Evolutionary conservation across 30 jellyfish, hydroid and myxozoan species (phyloP).

Genomic region (Aurelia sp.): DNA sequence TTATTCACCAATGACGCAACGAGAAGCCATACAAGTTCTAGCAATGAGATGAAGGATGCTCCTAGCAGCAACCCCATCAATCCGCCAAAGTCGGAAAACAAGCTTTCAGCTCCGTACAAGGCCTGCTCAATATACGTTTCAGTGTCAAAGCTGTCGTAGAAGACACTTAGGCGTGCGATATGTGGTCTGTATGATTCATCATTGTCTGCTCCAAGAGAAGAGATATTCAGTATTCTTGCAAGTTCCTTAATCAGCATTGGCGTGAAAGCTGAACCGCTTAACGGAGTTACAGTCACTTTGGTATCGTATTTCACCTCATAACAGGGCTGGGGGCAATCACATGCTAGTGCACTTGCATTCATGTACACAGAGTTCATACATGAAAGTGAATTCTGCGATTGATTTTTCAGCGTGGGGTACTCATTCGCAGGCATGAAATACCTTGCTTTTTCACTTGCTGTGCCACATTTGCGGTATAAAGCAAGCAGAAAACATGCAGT

Average conservation of each 20-base stretch:
- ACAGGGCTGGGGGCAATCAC: slow-evolving; percentile 54
- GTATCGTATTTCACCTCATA: slow-evolving; percentile 16
- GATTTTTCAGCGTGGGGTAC: background rate
- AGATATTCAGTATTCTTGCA: slow-evolving; percentile 10
- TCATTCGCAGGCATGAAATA: background rate
- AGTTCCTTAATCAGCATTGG: background rate
- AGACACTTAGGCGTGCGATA: slow-evolving; percentile 6
- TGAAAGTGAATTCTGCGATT: no score
- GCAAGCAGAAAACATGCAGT: background rate
- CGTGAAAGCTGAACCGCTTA: background rate
- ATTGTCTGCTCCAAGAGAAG: background rate
- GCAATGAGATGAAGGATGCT: no score
- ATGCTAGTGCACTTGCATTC: background rate
- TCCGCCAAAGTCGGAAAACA: no score
- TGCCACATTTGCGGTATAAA: slow-evolving; percentile 1
- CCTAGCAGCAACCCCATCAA: no score
- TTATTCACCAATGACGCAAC: no score
- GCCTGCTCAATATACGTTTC: no score
- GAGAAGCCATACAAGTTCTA: no score
- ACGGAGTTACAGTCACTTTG: slow-evolving; percentile 27
- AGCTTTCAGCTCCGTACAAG: no score
- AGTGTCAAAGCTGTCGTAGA: background rate
- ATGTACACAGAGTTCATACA: no score
- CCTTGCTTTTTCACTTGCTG: background rate
- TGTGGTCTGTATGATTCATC: slow-evolving; percentile 6